Conservation (phyloP, 2,797 vertebrate genomes). For the Mus caroli region DNA sequence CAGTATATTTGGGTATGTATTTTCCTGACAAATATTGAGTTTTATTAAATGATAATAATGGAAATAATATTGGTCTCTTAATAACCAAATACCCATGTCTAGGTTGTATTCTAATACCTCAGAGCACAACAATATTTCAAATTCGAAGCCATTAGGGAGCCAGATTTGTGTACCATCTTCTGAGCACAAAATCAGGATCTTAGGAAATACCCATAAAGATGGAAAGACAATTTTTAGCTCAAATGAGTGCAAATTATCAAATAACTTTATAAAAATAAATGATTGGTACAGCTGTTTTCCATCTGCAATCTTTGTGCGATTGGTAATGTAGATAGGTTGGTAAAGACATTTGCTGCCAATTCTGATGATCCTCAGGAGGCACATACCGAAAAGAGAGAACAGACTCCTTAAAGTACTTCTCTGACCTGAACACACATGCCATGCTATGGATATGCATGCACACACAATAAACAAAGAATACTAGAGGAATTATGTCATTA, state of each 20-base stretch:
- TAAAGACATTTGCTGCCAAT: not conserved
- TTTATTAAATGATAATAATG: not conserved
- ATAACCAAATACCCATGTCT: not conserved
- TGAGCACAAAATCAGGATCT: not conserved
- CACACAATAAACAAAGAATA: not conserved
- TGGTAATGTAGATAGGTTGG: not conserved
- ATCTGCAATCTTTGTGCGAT: not conserved
- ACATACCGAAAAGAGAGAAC: not conserved
- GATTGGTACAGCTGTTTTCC: not conserved
- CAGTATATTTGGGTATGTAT: not conserved
- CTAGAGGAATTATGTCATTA: not conserved
- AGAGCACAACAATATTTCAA: not conserved
- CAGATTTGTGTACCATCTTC: not conserved
- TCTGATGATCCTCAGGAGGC: not conserved
- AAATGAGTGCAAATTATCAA: not conserved
- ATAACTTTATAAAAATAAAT: conserved; percentile 21
- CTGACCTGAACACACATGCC: not conserved
- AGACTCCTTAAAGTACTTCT: not conserved
- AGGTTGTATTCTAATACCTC: not conserved
- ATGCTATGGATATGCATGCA: not conserved
- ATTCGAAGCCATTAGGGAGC: not conserved
- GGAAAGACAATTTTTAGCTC: not conserved
- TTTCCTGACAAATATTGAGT: not conserved
- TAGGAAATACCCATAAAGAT: not conserved
- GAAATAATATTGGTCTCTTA: not conserved